Evolutionary conservation across 2,113 vertebrate species (phyloP).

Genomic region (Stictonetta naevosa): DNA sequence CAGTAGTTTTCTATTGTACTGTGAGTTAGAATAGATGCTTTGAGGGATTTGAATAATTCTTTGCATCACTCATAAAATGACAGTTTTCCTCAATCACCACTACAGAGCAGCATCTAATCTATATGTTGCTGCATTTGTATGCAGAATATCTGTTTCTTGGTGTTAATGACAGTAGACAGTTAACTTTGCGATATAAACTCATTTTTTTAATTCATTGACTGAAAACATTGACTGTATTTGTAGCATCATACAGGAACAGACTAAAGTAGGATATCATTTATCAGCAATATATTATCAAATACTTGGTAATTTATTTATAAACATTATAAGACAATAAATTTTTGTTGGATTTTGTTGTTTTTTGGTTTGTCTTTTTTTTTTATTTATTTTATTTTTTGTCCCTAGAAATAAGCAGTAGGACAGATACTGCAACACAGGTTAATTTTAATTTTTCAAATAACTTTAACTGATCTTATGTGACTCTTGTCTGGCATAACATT

Average conservation of each 20-base stretch:
- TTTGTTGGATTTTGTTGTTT: not conserved
- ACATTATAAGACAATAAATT: not conserved
- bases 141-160: not conserved
- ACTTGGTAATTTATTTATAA: not conserved
- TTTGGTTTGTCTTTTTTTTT: not conserved
- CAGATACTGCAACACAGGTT: not conserved
- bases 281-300: not conserved
- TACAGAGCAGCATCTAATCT: not conserved
- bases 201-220: not conserved
- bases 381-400: not conserved
- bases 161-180: not conserved
- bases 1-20: not conserved
- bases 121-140: not conserved
- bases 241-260: not conserved
- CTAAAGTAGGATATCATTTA: not conserved
- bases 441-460: conserved; percentile 32
- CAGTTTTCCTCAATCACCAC: not conserved
- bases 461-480: conserved; percentile 20
- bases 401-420: not conserved
- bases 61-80: not conserved
- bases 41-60: not conserved
- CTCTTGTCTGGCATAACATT: conserved; percentile 39
- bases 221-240: not conserved
- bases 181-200: not conserved
- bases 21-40: not conserved